Evolutionary conservation across 2,888 invertebrate genomes (phyloP).

Genomic region (Craniophora ligustri): DNA sequence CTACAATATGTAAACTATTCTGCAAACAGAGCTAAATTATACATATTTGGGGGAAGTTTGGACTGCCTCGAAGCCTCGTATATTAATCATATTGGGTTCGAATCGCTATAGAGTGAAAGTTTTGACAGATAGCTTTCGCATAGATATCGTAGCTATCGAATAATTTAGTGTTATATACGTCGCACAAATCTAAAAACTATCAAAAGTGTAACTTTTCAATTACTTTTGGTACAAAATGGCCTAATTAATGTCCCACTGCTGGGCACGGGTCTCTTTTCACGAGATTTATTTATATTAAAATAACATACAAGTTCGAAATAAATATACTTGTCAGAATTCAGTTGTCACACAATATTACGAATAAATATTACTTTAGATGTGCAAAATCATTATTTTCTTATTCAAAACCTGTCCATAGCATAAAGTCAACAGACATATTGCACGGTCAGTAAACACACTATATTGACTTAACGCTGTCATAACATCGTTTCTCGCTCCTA

Average conservation of each 20-base stretch:
- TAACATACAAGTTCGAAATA: too few relatives aligned
- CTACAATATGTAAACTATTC: conserved; percentile 33
- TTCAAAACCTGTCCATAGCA: conserved; percentile 5
- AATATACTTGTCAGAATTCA: too few relatives aligned
- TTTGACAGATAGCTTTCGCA: conserved; percentile 35
- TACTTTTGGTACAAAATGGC: too few relatives aligned
- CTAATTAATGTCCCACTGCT: too few relatives aligned
- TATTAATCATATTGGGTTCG: conserved; percentile 44
- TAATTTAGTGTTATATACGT: background rate
- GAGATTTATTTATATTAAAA: too few relatives aligned
- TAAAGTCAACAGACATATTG: conserved; percentile 20
- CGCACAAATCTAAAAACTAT: background rate
- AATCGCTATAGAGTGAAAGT: conserved; percentile 40
- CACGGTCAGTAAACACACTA: conserved; percentile 27
- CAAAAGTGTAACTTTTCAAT: too few relatives aligned
- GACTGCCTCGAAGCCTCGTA: conserved; percentile 26
- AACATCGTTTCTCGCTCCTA: background rate
- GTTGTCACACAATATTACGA: too few relatives aligned
- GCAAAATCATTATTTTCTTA: conserved; percentile 5
- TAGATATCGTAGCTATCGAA: background rate
- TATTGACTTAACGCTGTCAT: conserved; percentile 21
- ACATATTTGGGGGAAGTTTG: conserved; percentile 34
- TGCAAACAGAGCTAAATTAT: conserved; percentile 28
- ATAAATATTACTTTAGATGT: too few relatives aligned
- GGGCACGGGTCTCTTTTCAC: too few relatives aligned